phyloP scores from a whole-genome alignment of 2,113 vertebrate species.

The Cochlearius cochlearius region DNA sequence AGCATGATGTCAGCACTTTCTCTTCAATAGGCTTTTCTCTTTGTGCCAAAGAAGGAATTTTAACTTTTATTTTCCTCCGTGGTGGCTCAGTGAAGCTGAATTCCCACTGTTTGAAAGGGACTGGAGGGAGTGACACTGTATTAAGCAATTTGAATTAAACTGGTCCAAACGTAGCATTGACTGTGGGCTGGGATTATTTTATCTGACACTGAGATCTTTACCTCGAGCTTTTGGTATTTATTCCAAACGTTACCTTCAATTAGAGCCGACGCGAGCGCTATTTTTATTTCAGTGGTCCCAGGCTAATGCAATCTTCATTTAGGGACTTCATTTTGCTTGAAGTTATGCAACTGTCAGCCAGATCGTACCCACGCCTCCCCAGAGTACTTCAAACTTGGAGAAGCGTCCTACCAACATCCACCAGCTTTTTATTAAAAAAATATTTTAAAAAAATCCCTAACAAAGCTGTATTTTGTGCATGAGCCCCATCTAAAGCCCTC shows the following conservation, averaged over 20 bases:
- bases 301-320: neutral
- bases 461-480: neutral
- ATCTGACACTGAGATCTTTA: too few species aligned
- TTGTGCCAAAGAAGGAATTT: neutral
- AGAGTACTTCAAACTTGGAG: rapidly evolving
- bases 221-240: neutral
- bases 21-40: neutral
- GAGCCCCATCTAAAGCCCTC: neutral
- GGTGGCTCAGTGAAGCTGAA: neutral
- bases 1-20: too few species aligned
- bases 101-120: neutral
- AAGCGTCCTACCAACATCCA: rapidly evolving
- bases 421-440: neutral
- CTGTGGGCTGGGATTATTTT: rapidly evolving
- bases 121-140: rapidly evolving
- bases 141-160: neutral
- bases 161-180: rapidly evolving
- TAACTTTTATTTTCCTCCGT: neutral
- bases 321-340: neutral
- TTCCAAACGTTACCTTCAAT: rapidly evolving
- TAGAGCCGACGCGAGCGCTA: neutral
- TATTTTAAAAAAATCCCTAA: too few species aligned
- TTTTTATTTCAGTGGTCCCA: neutral
- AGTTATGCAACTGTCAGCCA: rapidly evolving
- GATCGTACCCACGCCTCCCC: rapidly evolving